A percentile compares a stretch with the other conserved stretches of the same genome.
Evolutionary conservation across 2,113 vertebrate species (phyloP).

Genomic region (Hydrolagus affinis): DNA sequence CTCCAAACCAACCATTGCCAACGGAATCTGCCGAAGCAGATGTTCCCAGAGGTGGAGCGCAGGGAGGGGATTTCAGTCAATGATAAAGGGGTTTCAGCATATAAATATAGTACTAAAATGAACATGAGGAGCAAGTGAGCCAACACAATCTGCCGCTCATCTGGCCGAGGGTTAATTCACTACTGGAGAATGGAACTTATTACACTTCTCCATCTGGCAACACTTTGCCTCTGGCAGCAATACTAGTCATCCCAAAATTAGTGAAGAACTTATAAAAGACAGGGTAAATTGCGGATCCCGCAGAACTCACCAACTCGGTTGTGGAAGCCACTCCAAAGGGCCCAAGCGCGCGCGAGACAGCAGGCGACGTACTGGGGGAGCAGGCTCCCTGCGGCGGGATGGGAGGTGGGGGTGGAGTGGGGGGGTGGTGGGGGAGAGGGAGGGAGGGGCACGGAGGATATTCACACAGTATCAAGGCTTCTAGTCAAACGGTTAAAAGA

Average conservation of each 20-base stretch:
- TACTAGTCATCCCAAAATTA: slow-evolving; percentile 25
- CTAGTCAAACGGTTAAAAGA: not conserved
- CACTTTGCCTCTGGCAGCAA: slow-evolving; percentile 29
- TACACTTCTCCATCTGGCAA: slow-evolving; percentile 27
- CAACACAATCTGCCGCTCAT: slow-evolving; percentile 20
- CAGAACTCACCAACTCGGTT: slow-evolving; percentile 5
- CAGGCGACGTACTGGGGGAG: not conserved
- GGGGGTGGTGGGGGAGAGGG: too few species aligned
- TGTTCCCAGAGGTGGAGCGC: not conserved
- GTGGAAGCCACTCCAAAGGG: slow-evolving; percentile 14
- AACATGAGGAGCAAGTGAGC: not conserved
- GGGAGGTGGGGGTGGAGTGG: too few species aligned
- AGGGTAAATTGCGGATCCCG: slow-evolving; percentile 3
- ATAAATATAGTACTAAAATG: slow-evolving; percentile 6
- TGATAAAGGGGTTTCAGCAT: not conserved
- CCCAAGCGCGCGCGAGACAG: not conserved
- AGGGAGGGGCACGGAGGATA: not conserved
- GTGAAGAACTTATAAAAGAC: slow-evolving; percentile 18
- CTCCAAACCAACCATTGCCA: too few species aligned
- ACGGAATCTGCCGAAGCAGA: not conserved
- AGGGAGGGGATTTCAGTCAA: not conserved
- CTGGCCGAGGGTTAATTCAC: slow-evolving; percentile 27
- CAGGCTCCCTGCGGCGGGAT: too few species aligned
- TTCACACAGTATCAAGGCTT: not conserved
- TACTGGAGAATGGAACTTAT: slow-evolving; percentile 29